Percentiles rank a stretch among this genome's conserved stretches.
Evolutionary conservation across 2,888 invertebrate genomes (phyloP).

Genomic region (Sicus ferrugineus): DNA sequence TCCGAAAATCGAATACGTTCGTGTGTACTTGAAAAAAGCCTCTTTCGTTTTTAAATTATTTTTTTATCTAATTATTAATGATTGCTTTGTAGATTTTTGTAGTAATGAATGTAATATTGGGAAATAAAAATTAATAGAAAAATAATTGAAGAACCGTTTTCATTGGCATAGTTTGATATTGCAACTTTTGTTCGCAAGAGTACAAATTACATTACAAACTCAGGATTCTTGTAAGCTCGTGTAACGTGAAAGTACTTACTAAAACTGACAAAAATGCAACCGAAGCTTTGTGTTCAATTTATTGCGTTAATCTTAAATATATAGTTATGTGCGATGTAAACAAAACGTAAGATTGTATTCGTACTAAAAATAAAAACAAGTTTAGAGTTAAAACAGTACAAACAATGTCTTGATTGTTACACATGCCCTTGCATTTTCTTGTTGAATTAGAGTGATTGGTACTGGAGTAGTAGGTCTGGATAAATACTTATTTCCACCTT

Average conservation of each 20-base stretch:
- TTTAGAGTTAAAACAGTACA: not conserved
- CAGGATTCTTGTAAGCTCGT: not conserved
- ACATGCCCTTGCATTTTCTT: not conserved
- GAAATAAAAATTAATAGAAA: constrained; percentile 21
- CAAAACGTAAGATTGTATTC: not conserved
- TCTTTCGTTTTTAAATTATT: not conserved
- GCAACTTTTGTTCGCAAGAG: not conserved
- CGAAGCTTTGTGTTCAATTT: too few species aligned
- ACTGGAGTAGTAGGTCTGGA: too few species aligned
- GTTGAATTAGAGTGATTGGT: too few species aligned
- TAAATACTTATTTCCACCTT: too few species aligned
- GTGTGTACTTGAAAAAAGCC: too few species aligned
- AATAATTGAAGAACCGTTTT: not conserved
- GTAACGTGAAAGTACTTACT: too few species aligned
- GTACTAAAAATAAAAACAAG: not conserved
- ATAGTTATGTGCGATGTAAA: not conserved
- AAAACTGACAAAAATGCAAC: too few species aligned
- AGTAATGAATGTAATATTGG: constrained; percentile 24
- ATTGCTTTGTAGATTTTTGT: constrained; percentile 17
- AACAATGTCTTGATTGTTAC: not conserved
- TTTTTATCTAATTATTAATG: not conserved
- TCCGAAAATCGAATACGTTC: too few species aligned
- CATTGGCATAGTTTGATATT: not conserved
- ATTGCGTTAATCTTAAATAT: too few species aligned
- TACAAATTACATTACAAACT: not conserved